Evolutionary conservation across 2,888 invertebrate species (phyloP), one percentile per base, ranked within the genome.

Genomic region (Agrochola lychnidis): DNA sequence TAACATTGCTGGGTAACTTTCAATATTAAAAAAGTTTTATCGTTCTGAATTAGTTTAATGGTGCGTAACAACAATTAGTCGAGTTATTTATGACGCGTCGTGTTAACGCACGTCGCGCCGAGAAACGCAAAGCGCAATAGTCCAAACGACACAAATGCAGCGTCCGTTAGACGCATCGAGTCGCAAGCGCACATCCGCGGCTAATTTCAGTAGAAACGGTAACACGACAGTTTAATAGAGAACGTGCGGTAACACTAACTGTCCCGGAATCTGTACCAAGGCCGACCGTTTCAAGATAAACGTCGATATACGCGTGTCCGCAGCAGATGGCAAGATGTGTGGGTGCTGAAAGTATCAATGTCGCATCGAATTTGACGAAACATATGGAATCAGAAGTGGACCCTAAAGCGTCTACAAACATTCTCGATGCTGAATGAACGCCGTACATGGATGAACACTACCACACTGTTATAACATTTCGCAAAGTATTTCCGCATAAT

Each of bases 211-310:
- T 84, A 85, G 88, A 91, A 88, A 92, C 93, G 90, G 94, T 93
- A 92, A 90, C 89, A 88, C 88, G 90, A 87, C 89, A 88, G 90
- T 90, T 91, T 89, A 89, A 91, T 90, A 90, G 88, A 90, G 89
- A 91, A 85, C 88, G 88, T 91, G 90, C 92, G 91, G 92, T 92
- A 90, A 90, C 87, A 89, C 86, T 92, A 93, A 93, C 93, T 91
- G 92, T 92, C 90, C 92, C 84, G 90, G 94, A 92, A 94, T 94
- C 88, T 88, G 90, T 92, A 91, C 89, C 94, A 94, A 94, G 94
- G 93, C 92, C 93, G 90, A 89, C 89, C 89, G 91, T 92, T 90
- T 89, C 84, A 87, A 90, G 90, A 91, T 90, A 89, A 90, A 89
- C 86, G 89, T 87, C 90, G 85, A 89, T 90, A 88, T 79, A 79